Evolutionary conservation across 2,113 vertebrate genomes (phyloP).

Genomic region (Oreochromis aureus): DNA sequence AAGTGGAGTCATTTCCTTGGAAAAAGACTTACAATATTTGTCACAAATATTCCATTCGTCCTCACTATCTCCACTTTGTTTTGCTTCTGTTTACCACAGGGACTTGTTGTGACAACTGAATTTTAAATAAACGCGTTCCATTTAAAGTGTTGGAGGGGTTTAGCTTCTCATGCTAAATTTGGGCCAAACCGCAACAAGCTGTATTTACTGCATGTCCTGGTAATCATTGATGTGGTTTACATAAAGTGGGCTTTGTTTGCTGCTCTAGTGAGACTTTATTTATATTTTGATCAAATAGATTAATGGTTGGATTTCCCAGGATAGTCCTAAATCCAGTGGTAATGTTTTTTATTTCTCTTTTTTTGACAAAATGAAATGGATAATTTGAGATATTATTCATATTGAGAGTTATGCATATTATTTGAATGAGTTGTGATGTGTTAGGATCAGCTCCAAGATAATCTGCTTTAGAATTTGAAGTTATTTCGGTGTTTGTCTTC

Average conservation of each 20-base stretch:
- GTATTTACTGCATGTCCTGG: not conserved
- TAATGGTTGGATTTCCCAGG: not conserved
- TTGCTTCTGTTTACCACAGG: not conserved
- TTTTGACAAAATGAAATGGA: not conserved
- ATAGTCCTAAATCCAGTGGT: not conserved
- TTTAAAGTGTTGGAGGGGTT: not conserved
- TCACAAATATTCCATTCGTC: not conserved
- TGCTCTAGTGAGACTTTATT: not conserved
- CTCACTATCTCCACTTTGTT: not conserved
- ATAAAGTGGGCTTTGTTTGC: not conserved
- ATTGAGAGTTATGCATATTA: not conserved
- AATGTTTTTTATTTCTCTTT: not conserved
- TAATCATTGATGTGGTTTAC: not conserved
- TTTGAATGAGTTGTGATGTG: fast-evolving
- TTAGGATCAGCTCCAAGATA: not conserved
- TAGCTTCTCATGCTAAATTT: not conserved
- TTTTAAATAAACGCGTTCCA: not conserved
- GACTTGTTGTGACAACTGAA: not conserved
- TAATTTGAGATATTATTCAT: not conserved
- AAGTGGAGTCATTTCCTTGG: conserved; percentile 21
- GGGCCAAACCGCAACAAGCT: not conserved
- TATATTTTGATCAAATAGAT: not conserved
- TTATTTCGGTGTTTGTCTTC: not conserved
- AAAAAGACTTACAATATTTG: not conserved
- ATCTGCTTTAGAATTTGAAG: not conserved